Conservation (phyloP, 64 coral and sea anemone species). For the Trachythela sp. region DNA sequence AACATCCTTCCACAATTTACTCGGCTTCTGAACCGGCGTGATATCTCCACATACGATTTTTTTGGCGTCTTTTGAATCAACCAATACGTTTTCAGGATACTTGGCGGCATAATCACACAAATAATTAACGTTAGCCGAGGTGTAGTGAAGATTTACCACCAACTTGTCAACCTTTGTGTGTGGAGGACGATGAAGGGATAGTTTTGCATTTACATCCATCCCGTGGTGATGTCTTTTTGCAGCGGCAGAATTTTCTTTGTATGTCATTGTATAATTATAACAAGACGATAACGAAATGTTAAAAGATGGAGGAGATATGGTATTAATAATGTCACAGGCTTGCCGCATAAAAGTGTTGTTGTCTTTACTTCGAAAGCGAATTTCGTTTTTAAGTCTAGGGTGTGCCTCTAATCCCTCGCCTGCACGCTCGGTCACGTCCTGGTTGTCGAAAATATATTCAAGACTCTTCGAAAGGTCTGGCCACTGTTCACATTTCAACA, state of each 20-base stretch:
- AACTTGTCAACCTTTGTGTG: slow-evolving; percentile 9
- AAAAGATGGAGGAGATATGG: no score
- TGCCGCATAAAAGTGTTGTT: no score
- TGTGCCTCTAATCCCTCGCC: background rate
- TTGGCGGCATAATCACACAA: background rate
- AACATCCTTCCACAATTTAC: slow-evolving; percentile 3
- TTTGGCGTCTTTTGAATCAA: slow-evolving; percentile 35
- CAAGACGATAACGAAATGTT: no score
- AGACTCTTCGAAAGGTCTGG: background rate
- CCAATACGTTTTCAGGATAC: background rate
- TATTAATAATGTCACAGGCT: no score
- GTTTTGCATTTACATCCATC: no score
- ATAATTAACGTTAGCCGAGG: slow-evolving; percentile 20
- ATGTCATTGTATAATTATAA: no score
- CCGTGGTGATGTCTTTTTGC: no score
- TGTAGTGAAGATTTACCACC: slow-evolving; percentile 26
- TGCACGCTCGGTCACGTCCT: background rate
- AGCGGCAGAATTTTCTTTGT: no score
- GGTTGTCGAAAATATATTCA: background rate
- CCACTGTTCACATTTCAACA: background rate
- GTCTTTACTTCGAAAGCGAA: no score
- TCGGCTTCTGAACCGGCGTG: slow-evolving; percentile 17
- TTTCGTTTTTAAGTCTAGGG: no score
- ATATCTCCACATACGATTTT: slow-evolving; percentile 28
- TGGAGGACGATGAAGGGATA: slow-evolving; percentile 28